Base-by-base conservation (phyloP, 2,888 invertebrate species). In the Drosophila meridiana region DNA sequence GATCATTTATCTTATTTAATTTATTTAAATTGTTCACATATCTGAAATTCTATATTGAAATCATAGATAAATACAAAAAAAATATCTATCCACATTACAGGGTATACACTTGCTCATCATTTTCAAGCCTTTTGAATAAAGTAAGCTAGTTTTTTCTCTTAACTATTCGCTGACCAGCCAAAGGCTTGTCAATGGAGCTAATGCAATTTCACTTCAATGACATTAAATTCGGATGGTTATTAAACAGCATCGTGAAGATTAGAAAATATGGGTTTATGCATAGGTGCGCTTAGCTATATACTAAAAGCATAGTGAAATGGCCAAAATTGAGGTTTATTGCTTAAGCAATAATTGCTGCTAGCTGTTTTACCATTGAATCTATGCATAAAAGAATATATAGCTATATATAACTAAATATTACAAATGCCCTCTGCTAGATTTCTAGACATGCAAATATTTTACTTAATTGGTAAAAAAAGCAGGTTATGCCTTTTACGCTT, bases 211-310 rank as follows among this genome's bases (percentile, higher is more conserved):
- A 20, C 14, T 14, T 36, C 36, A 66, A 50, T 50, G 20, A 20
- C 43, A 42, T 69, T 55, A 59, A 71, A 60, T 48, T 67, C 66
- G 56, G 9, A 47, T 69, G 58, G 56, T 63, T 76, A 80, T 75
- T 68, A 62, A 69, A 64, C 13, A 52, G 32, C 58, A 34, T 38
- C 63, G 50, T 70, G 32, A 48, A 76, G 87, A 86, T 88, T 76
- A 53, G 28, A 30, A 73, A 74, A 81, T 83, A 72, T 83, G 63
- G 87, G 84, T 78, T 78, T 73, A 80, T 50, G 61, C 20, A 0
- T 6, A 20, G 45, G 43, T 43, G 28, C 8, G 43, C 28, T 42
- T 38, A 28, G 36, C 32, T 14, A 43, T 60, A 9, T 58, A 28
- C 74, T 42, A 74, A 62, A 65, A 68, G 67, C 50, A 9, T 48